Evolutionary conservation across 2,888 invertebrate genomes (phyloP).

Genomic region (Cancer borealis): DNA sequence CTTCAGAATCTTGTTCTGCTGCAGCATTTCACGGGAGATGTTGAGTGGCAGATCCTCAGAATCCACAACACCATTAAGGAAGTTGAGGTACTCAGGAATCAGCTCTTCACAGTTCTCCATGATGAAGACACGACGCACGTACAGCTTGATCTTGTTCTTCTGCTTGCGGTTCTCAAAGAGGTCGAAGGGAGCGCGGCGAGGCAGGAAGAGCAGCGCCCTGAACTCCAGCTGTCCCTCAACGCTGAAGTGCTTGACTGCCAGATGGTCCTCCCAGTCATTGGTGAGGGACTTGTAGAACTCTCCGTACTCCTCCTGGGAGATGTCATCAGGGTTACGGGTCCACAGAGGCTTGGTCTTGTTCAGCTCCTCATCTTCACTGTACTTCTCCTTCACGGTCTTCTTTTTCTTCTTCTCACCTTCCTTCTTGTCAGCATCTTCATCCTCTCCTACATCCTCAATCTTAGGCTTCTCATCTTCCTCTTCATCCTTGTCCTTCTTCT

Average conservation of each 20-base stretch:
- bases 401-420: conserved; percentile 72
- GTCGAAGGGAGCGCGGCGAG: conserved; percentile 96
- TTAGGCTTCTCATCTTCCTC: conserved; percentile 72
- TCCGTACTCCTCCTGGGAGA: conserved; percentile 96
- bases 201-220: conserved; percentile 94
- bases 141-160: conserved; percentile 99
- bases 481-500: conserved; percentile 57
- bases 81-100: conserved; percentile 98
- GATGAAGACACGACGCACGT: conserved; percentile 98
- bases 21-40: conserved; percentile 99
- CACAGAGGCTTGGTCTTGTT: conserved; percentile 99
- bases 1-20: conserved; percentile 99
- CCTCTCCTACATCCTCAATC: conserved; percentile 75
- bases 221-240: conserved; percentile 97
- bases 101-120: conserved; percentile 99
- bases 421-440: conserved; percentile 73
- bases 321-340: conserved; percentile 98
- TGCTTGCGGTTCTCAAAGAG: conserved; percentile 98
- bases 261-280: conserved; percentile 98
- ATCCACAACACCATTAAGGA: conserved; percentile 98
- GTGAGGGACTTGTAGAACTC: conserved; percentile 99
- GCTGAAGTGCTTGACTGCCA: conserved; percentile 97
- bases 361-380: conserved; percentile 80
- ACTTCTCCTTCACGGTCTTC: conserved; percentile 76
- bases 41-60: conserved; percentile 98